Percentiles rank a stretch among this genome's conserved stretches.
These are phyloP conservation scores for Salvelinus sp. DNA, from an alignment of 2,113 vertebrate genomes.

Conservation along the genomic window DNA sequence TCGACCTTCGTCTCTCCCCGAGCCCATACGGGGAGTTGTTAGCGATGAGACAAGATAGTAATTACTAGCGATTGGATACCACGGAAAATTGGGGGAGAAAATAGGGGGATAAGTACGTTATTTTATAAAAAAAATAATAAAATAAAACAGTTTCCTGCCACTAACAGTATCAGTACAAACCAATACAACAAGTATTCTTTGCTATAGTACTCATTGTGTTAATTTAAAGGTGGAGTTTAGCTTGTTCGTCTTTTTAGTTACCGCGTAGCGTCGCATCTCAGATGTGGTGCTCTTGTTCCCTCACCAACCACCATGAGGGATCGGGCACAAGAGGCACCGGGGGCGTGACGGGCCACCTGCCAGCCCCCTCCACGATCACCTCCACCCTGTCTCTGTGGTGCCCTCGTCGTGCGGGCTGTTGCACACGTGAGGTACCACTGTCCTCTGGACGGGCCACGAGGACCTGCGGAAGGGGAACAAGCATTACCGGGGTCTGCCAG, in stretches of 20 bases:
- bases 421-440: slow-evolving; percentile 86
- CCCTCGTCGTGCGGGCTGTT: slow-evolving; percentile 81
- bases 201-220: neutral
- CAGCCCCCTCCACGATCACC: slow-evolving; percentile 74
- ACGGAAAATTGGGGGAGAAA: too few species aligned
- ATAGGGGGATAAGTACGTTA: too few species aligned
- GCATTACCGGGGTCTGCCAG: neutral
- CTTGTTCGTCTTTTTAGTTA: too few species aligned
- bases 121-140: too few species aligned
- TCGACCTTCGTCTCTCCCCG: too few species aligned
- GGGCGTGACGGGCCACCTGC: slow-evolving; percentile 69
- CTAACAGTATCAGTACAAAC: too few species aligned
- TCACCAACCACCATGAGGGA: slow-evolving; percentile 77
- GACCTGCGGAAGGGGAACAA: slow-evolving; percentile 72
- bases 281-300: slow-evolving; percentile 79
- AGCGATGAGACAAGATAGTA: too few species aligned
- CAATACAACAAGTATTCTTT: neutral
- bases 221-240: neutral
- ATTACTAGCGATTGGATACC: too few species aligned
- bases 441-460: slow-evolving; percentile 81
- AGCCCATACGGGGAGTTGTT: too few species aligned
- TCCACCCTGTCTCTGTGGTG: slow-evolving; percentile 81
- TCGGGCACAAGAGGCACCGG: slow-evolving; percentile 73
- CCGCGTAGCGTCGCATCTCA: slow-evolving; percentile 86
- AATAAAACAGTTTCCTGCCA: too few species aligned